These are phyloP conservation scores for Protomyctophum bolini DNA, from an alignment of 2,113 vertebrate genomes.

Conservation along the genomic window DNA sequence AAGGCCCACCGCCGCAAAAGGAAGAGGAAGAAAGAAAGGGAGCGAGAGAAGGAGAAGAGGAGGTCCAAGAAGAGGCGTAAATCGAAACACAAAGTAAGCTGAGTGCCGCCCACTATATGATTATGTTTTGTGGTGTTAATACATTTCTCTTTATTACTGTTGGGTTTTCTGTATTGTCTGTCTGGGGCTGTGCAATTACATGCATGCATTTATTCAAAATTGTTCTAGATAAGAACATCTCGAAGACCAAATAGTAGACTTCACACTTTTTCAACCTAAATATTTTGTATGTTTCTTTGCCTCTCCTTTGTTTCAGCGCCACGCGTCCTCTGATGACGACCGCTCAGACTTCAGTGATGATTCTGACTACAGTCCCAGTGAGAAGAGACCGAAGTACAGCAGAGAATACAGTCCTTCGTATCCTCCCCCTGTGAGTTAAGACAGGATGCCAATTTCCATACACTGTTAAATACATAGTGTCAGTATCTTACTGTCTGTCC, in stretches of 20 bases:
- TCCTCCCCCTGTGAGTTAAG: slow-evolving; percentile 73
- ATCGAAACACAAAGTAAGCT: slow-evolving; percentile 92
- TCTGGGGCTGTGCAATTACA: no score
- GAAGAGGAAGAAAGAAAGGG: slow-evolving; percentile 90
- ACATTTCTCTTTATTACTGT: no score
- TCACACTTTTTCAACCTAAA: no score
- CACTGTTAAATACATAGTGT: background rate
- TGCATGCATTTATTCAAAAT: no score
- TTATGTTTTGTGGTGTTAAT: no score
- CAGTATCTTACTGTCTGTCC: background rate
- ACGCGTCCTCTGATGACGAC: slow-evolving; percentile 93
- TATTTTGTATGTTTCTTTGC: background rate
- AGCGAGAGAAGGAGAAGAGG: slow-evolving; percentile 88
- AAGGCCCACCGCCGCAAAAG: slow-evolving; percentile 86
- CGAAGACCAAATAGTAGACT: no score
- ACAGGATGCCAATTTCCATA: background rate
- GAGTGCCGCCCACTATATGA: background rate
- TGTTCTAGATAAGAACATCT: no score
- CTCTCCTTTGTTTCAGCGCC: slow-evolving; percentile 78
- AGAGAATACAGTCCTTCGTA: slow-evolving; percentile 93
- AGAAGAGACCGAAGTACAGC: slow-evolving; percentile 89
- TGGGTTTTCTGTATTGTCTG: no score
- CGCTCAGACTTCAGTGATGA: slow-evolving; percentile 93
- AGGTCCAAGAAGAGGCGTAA: slow-evolving; percentile 88
- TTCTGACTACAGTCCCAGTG: slow-evolving; percentile 91